phyloP scores from a whole-genome alignment of 2,797 vertebrate species.

The Apodemus agrarius region DNA sequence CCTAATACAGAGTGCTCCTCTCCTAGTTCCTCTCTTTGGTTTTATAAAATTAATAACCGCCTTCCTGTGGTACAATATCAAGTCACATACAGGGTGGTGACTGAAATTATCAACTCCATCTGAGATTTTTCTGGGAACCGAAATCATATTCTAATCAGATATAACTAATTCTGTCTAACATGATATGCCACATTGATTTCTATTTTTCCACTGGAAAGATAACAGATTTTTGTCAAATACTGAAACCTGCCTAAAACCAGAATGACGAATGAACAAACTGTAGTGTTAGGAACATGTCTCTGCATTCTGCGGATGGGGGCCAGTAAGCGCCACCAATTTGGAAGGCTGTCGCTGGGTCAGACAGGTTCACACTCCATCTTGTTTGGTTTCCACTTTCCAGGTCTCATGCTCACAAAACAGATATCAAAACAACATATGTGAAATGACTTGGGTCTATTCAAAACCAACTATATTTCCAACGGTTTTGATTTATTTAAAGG shows the following conservation, averaged over 20 bases:
- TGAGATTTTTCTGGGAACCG: not conserved
- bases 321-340: accelerated
- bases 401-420: not conserved
- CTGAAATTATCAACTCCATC: not conserved
- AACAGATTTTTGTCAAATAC: not conserved
- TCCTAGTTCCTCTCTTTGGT: not conserved
- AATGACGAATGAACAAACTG: not conserved
- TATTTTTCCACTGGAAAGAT: not conserved
- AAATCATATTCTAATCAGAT: not conserved
- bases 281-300: accelerated
- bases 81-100: not conserved
- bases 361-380: not conserved
- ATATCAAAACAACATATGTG: not conserved
- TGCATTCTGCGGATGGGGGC: accelerated
- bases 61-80: not conserved
- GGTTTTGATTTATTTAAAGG: not conserved
- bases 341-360: too few relatives aligned
- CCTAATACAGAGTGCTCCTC: not conserved
- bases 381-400: not conserved
- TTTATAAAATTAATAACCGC: not conserved
- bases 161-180: not conserved
- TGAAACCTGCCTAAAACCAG: not conserved
- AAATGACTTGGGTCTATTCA: not conserved
- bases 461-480: not conserved
- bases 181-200: not conserved